A percentile compares a stretch with the other conserved stretches of the same genome.
Evolutionary conservation across 2,113 vertebrate genomes (phyloP).

Genomic region (Chamaetylas fuelleborni): DNA sequence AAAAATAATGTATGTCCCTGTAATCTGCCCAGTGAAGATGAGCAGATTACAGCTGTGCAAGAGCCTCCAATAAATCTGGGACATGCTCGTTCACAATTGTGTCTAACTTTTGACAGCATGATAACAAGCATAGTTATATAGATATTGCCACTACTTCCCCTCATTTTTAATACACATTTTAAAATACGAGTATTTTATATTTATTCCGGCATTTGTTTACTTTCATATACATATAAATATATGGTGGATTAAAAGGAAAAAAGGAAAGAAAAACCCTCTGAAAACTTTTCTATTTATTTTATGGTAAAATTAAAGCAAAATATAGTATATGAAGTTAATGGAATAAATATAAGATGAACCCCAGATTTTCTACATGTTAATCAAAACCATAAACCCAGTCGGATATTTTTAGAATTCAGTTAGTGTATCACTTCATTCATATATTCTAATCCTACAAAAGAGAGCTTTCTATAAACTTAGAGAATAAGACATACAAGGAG

Average conservation of each 20-base stretch:
- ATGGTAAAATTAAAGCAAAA: not conserved
- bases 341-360: not conserved
- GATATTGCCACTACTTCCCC: too few relatives aligned
- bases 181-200: not conserved
- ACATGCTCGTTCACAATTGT: not conserved
- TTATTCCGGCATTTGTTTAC: not conserved
- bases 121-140: not conserved
- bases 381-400: not conserved
- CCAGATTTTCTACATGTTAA: not conserved
- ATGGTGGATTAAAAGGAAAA: not conserved
- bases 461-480: not conserved
- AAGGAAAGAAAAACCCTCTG: accelerated
- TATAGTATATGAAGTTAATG: not conserved
- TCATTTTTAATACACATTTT: not conserved
- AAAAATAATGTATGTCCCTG: not conserved
- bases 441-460: not conserved
- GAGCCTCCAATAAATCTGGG: not conserved
- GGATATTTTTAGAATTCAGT: not conserved
- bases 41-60: not conserved
- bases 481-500: not conserved
- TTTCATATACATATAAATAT: not conserved
- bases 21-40: not conserved
- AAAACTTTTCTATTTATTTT: not conserved
- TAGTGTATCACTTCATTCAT: not conserved
- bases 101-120: not conserved